Evolutionary conservation across 2,888 invertebrate species (phyloP), one percentile per base, ranked within the genome.

Genomic region (Drosophila aldrichi): DNA sequence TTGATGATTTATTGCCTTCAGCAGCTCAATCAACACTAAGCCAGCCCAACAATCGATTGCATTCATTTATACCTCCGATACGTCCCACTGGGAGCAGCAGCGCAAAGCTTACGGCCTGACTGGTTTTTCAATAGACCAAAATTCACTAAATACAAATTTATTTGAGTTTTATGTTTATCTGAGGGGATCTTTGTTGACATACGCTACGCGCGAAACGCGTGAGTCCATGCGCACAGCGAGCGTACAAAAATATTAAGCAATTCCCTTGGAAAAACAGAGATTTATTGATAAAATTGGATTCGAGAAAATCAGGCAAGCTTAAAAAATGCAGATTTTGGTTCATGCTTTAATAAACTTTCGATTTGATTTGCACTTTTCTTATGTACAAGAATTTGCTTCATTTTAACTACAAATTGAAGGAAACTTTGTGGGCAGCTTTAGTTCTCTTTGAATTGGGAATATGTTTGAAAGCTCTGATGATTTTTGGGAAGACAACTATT

Each of bases 21-120:
- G 61, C 77, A n/a, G 77, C 57, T 70, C 66, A 64, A 54, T 40
- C 60, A 46, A 60, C 57, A 79, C 78, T 79, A 67, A 79, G 34
- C 38, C 48, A 18, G 46, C 22, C 41, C 34, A 18, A 18, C 18
- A 32, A 12, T 14, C 29, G 32, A 61, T 40, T 71, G 71, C 64
- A 75, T 38, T 76, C 76, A 79, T 76, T 65, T 77, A 79, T 79
- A 36, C 14, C 55, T 22, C 4, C 12, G 14, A 20, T 20, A 8
- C 49, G 34, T 18, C 36, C 52, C 36, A 36, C 22, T 51, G 34
- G 36, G 36, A 36, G 36, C 36, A 22, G 5, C 36, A 36, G 29
- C 29, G 29, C 29, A 6, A 29, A 29, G 29, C 29, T 1, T 29
- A 32, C 51, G 34, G 10, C 70, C 77, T 59, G 36, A 74, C 77